These are phyloP conservation scores for Bombus consobrinus DNA, from an alignment of 1,140 invertebrate genomes.

Conservation along the genomic window DNA sequence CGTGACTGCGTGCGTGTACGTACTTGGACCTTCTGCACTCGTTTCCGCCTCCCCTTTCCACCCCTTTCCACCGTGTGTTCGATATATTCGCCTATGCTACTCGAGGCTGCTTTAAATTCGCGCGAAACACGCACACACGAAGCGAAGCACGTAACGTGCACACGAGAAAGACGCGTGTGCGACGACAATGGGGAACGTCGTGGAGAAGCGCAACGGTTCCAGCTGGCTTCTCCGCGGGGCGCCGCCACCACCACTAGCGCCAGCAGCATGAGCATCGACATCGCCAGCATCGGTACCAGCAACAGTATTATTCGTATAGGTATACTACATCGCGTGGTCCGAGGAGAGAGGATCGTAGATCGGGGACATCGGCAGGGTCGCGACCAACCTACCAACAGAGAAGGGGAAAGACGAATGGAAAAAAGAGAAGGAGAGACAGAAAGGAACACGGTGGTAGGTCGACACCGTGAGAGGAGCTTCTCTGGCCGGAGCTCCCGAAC, in stretches of 20 bases:
- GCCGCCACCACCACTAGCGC: slow-evolving; percentile 50
- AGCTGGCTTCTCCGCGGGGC: slow-evolving; percentile 74
- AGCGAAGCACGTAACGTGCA: background rate
- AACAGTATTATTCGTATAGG: slow-evolving; percentile 7
- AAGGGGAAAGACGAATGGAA: slow-evolving; percentile 30
- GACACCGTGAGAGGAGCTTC: slow-evolving; percentile 60
- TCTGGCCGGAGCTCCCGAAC: slow-evolving; percentile 39
- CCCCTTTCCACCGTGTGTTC: background rate
- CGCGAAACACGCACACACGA: slow-evolving; percentile 20
- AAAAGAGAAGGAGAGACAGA: slow-evolving; percentile 49
- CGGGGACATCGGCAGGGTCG: slow-evolving; percentile 55
- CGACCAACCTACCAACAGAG: slow-evolving; percentile 3
- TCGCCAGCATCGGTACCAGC: slow-evolving; percentile 27
- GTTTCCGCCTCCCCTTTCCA: background rate
- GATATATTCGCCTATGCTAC: too few relatives aligned
- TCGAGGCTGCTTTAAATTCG: slow-evolving; percentile 30
- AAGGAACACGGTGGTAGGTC: slow-evolving; percentile 73
- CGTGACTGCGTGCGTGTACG: background rate
- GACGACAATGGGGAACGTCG: slow-evolving; percentile 53
- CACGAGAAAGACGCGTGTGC: slow-evolving; percentile 41
- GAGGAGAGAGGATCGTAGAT: slow-evolving; percentile 22
- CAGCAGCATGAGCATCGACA: slow-evolving; percentile 49
- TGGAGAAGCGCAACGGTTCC: slow-evolving; percentile 54
- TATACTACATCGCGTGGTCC: slow-evolving; percentile 11
- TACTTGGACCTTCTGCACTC: background rate